phyloP scores from a whole-genome alignment of 2,797 vertebrate genomes.

The Xyrichtys novacula region DNA sequence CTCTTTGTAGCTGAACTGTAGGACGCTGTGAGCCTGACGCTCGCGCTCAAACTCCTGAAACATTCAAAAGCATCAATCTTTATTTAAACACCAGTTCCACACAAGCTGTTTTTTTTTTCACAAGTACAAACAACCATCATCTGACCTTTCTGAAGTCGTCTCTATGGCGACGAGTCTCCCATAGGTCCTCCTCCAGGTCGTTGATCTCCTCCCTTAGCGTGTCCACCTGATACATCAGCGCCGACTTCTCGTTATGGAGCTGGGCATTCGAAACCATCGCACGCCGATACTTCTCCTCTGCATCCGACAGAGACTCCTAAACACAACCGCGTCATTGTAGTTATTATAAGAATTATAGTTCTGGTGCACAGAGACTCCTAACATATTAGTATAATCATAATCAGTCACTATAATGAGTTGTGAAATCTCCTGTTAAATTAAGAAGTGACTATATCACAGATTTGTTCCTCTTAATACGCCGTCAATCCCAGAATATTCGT shows the following conservation, averaged over 20 bases:
- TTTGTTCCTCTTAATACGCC: too few relatives aligned
- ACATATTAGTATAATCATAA: too few relatives aligned
- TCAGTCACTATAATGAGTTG: too few relatives aligned
- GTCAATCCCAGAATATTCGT: too few relatives aligned
- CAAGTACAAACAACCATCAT: not conserved
- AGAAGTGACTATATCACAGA: too few relatives aligned
- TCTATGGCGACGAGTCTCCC: conserved; percentile 85
- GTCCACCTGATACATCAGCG: conserved; percentile 95
- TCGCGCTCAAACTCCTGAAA: conserved; percentile 90
- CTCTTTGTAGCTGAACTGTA: conserved; percentile 90
- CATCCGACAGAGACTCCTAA: conserved; percentile 91
- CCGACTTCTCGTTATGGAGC: conserved; percentile 94
- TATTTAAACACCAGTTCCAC: not conserved
- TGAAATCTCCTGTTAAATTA: too few relatives aligned
- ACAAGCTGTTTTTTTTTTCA: too few relatives aligned
- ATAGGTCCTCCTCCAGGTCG: conserved; percentile 92
- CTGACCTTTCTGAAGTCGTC: conserved; percentile 88
- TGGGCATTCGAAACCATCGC: conserved; percentile 97
- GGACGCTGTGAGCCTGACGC: conserved; percentile 85
- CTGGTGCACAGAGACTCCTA: too few relatives aligned
- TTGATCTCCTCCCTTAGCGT: conserved; percentile 89
- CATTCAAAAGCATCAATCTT: not conserved
- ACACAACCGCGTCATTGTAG: too few relatives aligned
- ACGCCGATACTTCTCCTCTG: conserved; percentile 92
- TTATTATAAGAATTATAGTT: too few relatives aligned